These are phyloP conservation scores for Megaceryle alcyon DNA, from an alignment of 2,797 vertebrate species.

Conservation along the genomic window DNA sequence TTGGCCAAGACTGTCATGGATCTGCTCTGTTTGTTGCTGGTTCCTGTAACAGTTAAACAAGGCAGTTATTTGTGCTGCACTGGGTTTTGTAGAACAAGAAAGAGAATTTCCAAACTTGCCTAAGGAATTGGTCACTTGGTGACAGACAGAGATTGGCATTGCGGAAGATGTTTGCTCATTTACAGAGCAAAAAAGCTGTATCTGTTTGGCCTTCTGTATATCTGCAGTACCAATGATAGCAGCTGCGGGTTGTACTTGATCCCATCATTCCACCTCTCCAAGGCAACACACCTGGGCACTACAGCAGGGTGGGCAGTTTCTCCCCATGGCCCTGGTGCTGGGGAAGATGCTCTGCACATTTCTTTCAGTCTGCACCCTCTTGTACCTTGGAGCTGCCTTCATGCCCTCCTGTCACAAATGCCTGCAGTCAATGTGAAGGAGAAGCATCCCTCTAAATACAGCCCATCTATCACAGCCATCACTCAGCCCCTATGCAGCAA, in stretches of 20 bases:
- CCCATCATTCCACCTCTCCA: neutral
- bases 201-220: neutral
- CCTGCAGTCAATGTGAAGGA: neutral
- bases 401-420: neutral
- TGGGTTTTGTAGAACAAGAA: neutral
- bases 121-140: neutral
- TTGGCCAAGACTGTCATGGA: neutral
- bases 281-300: no score
- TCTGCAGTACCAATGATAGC: neutral
- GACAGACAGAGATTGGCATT: neutral
- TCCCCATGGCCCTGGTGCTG: rapidly evolving
- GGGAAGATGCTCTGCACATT: neutral
- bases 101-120: neutral
- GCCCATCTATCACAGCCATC: neutral
- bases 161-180: neutral
- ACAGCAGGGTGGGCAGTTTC: neutral
- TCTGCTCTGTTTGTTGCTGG: neutral
- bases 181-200: neutral
- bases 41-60: neutral
- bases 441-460: neutral
- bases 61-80: rapidly evolving
- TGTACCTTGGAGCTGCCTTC: neutral
- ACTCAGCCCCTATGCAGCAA: neutral
- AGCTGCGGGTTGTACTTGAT: neutral
- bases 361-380: neutral